A percentile compares a stretch with the other conserved stretches of the same genome.
phyloP scores from a whole-genome alignment of 2,113 vertebrate genomes.

The Aviceda subcristata region DNA sequence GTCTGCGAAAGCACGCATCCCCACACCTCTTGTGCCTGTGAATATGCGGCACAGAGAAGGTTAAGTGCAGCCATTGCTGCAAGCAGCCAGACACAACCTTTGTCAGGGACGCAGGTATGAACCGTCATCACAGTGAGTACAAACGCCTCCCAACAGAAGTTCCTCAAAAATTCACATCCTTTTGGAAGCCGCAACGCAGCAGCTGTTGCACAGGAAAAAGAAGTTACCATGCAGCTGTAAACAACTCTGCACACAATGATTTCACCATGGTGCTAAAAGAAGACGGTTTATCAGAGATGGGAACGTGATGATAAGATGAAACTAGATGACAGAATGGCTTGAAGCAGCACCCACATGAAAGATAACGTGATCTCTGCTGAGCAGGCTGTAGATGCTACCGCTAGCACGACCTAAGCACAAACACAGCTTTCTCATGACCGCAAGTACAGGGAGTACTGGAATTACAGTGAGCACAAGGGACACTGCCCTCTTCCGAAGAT shows the following conservation, averaged over 20 bases:
- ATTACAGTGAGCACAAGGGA: neutral
- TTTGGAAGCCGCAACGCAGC: accelerated
- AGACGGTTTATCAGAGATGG: neutral
- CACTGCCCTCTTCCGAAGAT: neutral
- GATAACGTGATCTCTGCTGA: neutral
- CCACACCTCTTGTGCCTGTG: too few species aligned
- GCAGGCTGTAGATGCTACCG: accelerated
- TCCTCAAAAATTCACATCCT: neutral
- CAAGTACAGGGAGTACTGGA: neutral
- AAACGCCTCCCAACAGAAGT: neutral
- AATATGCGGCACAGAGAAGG: too few species aligned
- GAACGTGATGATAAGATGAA: neutral
- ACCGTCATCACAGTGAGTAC: neutral
- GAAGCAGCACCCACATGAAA: neutral
- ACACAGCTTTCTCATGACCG: neutral
- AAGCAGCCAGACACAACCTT: neutral
- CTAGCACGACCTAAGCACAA: neutral
- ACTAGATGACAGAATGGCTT: neutral
- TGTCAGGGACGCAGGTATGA: neutral
- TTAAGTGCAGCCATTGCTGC: neutral
- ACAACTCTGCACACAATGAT: neutral
- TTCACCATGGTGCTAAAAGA: neutral
- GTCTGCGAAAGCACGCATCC: too few species aligned
- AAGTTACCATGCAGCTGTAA: neutral
- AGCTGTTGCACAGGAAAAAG: neutral